These are phyloP conservation scores for Spongilla lacustris DNA, from an alignment of 37 sponge, comb jelly and placozoan species.

Conservation along the genomic window DNA sequence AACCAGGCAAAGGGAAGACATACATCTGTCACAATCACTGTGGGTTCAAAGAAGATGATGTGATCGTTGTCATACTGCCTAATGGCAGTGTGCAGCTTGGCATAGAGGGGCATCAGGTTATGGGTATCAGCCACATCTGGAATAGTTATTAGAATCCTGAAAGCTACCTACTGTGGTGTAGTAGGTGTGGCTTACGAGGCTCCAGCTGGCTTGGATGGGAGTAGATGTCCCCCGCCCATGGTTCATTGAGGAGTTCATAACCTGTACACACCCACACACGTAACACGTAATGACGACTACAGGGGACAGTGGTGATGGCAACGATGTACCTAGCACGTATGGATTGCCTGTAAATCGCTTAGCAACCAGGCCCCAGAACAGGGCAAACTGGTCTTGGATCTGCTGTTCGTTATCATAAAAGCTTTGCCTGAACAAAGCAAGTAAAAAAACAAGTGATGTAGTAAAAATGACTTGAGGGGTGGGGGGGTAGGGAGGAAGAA, in stretches of 20 bases:
- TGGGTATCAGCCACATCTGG: constrained; percentile 58
- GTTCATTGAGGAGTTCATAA: constrained; percentile 92
- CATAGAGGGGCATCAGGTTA: constrained; percentile 83
- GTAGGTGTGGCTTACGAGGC: constrained; percentile 44
- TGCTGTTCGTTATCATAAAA: constrained; percentile 80
- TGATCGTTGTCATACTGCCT: constrained; percentile 68
- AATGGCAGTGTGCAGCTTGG: constrained; percentile 71
- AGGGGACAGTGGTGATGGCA: background rate
- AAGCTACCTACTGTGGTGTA: background rate
- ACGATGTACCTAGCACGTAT: constrained; percentile 55
- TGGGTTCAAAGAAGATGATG: constrained; percentile 85
- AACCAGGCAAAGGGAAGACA: background rate
- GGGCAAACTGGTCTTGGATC: constrained; percentile 67
- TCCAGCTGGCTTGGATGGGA: constrained; percentile 63
- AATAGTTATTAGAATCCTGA: background rate
- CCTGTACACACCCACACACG: constrained; percentile 13
- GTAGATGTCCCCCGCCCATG: constrained; percentile 89
- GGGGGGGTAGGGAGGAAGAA: background rate
- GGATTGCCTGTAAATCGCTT: constrained; percentile 57
- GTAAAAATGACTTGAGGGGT: too few relatives aligned
- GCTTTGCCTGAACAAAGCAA: constrained; percentile 56
- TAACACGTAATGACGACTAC: background rate
- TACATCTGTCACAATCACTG: constrained; percentile 65
- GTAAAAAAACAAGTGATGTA: background rate
- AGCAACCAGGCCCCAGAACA: constrained; percentile 82